Base-by-base conservation (phyloP, 1,140 invertebrate genomes). In the Apis cerana region DNA sequence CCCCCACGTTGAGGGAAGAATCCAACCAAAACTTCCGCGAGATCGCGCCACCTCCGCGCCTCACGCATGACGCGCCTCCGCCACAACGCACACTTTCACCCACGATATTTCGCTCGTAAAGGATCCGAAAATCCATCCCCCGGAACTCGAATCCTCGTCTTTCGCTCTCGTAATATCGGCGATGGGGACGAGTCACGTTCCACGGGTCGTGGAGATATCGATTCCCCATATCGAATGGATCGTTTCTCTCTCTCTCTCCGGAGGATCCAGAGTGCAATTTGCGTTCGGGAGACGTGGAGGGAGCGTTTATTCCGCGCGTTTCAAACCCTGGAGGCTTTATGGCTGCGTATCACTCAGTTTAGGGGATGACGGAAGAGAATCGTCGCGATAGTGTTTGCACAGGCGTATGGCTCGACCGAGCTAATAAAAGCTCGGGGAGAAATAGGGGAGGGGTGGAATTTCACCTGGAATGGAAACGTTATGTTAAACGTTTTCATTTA, bases 401-500 rank as follows among this genome's bases (percentile, higher is more conserved):
- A 43, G 27, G 27, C 58, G 58, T n/a, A 59, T 21, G 58, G 10
- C 10, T n/a, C 21, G 52, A 48, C 33, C 33, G 70, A 58, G 33
- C 54, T 74, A 48, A 59, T 74, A 74, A 74, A 58, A 58, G 54
- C 19, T 58, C 23, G 23, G 11, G 52, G 8, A 74, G 70, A 72
- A 59, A 0, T 33, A 4, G 33, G 33, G 33, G 33, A 43, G 33
- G 33, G 33, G 33, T 43, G 33, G 71, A 74, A 59, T 74, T 58
- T n/a, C 19, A 74, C 54, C 54, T 52, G 54, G 54, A 19, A n/a
- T 58, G 71, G 21, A 21, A 58, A 58, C 54, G 27, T 74, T 59
- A 58, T n/a, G 71, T 58, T 72, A 72, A 72, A 72, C 70, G 70
- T 43, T 74, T 74, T 59, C 71, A 74, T 74, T 74, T 74, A 74